A percentile compares a stretch with the other conserved stretches of the same genome.
Conservation (phyloP, 2,113 vertebrate genomes). For the Cyprinus carpio region DNA sequence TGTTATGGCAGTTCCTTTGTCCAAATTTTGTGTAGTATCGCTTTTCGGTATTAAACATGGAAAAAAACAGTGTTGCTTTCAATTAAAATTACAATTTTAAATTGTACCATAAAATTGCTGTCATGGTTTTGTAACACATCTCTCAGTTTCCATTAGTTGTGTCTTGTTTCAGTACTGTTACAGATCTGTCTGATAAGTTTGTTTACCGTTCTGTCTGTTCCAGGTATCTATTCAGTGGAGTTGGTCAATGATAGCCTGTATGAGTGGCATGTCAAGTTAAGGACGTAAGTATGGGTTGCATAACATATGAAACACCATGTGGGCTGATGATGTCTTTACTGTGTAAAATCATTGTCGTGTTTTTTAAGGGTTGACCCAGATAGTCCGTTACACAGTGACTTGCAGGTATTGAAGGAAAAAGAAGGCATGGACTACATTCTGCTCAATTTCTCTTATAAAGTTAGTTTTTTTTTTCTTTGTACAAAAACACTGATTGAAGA, state of each 20-base stretch:
- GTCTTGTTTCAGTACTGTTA: neutral
- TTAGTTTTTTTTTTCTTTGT: conserved; percentile 64
- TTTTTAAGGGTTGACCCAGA: conserved; percentile 90
- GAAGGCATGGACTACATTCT: conserved; percentile 98
- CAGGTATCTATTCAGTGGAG: conserved; percentile 97
- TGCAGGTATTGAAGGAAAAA: conserved; percentile 97
- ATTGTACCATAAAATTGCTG: no score
- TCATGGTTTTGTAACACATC: neutral
- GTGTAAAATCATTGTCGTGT: neutral
- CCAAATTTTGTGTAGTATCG: no score
- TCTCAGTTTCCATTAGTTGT: neutral
- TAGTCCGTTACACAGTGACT: conserved; percentile 94
- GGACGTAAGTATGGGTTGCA: conserved; percentile 84
- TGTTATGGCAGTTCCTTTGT: neutral
- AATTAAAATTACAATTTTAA: no score
- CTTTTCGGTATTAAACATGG: no score
- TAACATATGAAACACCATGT: neutral
- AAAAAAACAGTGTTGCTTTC: no score
- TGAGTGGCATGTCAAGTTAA: conserved; percentile 96
- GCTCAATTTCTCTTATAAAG: conserved; percentile 99
- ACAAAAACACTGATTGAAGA: neutral
- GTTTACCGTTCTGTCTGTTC: conserved; percentile 25
- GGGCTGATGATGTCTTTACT: neutral
- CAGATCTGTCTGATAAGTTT: neutral
- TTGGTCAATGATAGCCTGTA: conserved; percentile 97